Percentiles rank a stretch among this genome's conserved stretches.
Evolutionary conservation across 2,797 vertebrate genomes (phyloP).

Genomic region (Amniataba percoides): DNA sequence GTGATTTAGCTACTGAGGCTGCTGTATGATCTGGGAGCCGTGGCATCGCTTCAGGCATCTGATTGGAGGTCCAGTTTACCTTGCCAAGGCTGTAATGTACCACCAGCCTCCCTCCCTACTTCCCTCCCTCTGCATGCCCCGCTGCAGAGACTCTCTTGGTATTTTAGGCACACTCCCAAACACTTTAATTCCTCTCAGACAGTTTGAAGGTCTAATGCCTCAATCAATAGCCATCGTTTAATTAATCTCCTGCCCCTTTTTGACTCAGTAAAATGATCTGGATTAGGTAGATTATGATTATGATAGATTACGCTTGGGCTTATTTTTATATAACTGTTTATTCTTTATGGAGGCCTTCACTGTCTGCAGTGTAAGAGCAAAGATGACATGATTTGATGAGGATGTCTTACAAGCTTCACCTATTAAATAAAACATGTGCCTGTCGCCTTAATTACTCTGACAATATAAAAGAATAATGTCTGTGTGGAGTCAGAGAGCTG

Average conservation of each 20-base stretch:
- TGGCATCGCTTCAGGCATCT: constrained; percentile 40
- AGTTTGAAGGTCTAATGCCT: constrained; percentile 72
- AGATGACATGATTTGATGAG: constrained; percentile 25
- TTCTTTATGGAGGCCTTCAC: constrained; percentile 14
- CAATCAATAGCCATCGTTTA: constrained; percentile 73
- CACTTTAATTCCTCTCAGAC: constrained; percentile 68
- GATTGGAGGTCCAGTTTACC: constrained; percentile 52
- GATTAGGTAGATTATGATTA: constrained; percentile 71
- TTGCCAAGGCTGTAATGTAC: constrained; percentile 21
- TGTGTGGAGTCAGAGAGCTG: neutral
- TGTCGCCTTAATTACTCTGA: constrained; percentile 10
- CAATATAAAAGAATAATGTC: constrained; percentile 3
- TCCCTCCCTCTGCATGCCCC: constrained; percentile 8
- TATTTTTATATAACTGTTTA: neutral
- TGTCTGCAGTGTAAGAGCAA: constrained; percentile 9
- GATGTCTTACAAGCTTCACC: constrained; percentile 4
- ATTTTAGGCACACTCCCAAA: constrained; percentile 67
- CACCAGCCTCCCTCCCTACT: neutral
- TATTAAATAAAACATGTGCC: constrained; percentile 7
- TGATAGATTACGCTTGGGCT: no score
- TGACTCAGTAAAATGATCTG: constrained; percentile 60
- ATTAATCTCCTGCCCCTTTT: constrained; percentile 70
- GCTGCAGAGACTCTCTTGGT: constrained; percentile 32
- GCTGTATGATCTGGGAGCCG: constrained; percentile 16
- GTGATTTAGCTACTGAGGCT: constrained; percentile 22